Base-by-base conservation (phyloP, 2,888 invertebrate species). In the Leuctra nigra region DNA sequence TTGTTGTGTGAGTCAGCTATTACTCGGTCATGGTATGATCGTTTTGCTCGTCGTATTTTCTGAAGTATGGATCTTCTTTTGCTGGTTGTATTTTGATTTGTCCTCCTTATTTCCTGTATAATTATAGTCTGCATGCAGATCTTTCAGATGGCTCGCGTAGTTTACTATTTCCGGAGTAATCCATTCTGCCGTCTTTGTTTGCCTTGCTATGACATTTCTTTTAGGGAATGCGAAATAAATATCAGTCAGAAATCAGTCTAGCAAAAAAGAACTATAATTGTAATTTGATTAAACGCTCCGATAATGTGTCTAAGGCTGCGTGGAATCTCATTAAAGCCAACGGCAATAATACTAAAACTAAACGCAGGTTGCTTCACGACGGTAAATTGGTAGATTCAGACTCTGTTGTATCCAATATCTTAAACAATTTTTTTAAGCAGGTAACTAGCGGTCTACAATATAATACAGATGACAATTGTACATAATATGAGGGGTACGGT, bases 181-280 rank as follows among this genome's bases (percentile, higher is more conserved):
- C 46, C 46, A 46, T 6, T 22, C 46, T 13, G 22, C 24, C 22
- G 3, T 41, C 3, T 9, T 41, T 6, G 16, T 16, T 41, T 16
- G 16, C 18, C 41, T 41, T 4, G 14, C 4, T 4, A 3, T 7
- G 23, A 46, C n/a, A n/a, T n/a, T 4, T 18, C 22, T 46, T 22
- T 46, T 46, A 6, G 46, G 46, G 46, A 46, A 46, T 18, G 46
- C 46, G 23, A 20, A 22, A 24, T 46, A 22, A 22, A 46, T 7
- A 46, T 16, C 13, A n/a, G 9, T 6, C 46, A 46, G 20, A n/a
- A 46, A 46, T 13, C 4, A 22, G 16, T 22, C 22, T 4, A 46
- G 22, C 7, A 46, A 46, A 2, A 13, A n/a, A n/a, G n/a, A n/a
- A n/a, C n/a, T n/a, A n/a, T n/a, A n/a, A n/a, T n/a, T n/a, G n/a